phyloP scores from a whole-genome alignment of 92 coral and sea anemone genomes.

The Palythoa caribaeorum region DNA sequence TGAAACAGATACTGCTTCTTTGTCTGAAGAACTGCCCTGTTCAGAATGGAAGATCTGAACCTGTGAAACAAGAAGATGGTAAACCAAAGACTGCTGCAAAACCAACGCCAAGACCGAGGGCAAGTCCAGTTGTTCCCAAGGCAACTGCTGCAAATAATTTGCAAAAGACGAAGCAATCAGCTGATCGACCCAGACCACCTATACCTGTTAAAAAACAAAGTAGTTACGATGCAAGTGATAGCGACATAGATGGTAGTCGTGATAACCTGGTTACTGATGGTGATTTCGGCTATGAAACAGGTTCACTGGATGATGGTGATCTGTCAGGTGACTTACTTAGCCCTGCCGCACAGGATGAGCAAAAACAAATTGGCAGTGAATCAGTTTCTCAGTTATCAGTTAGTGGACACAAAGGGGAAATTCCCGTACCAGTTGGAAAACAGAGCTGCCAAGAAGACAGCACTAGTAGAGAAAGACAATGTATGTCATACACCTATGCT shows the following conservation, averaged over 20 bases:
- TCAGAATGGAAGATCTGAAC: slow-evolving; percentile 49
- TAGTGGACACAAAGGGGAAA: not conserved
- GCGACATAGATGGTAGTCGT: slow-evolving; percentile 81
- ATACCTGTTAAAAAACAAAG: slow-evolving; percentile 67
- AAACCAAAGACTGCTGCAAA: slow-evolving; percentile 22
- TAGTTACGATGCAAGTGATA: slow-evolving; percentile 87
- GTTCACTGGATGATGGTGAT: slow-evolving; percentile 87
- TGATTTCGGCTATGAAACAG: slow-evolving; percentile 89
- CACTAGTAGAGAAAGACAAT: slow-evolving; percentile 1
- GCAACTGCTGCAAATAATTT: slow-evolving; percentile 2
- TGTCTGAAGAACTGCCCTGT: slow-evolving; percentile 55
- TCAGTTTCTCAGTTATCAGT: not conserved
- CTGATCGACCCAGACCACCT: slow-evolving; percentile 33
- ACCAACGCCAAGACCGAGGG: slow-evolving; percentile 32
- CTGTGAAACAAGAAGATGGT: not conserved
- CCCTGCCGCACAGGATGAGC: slow-evolving; percentile 80
- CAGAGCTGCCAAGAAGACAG: not conserved
- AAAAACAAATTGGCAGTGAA: slow-evolving; percentile 60
- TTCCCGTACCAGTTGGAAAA: not conserved
- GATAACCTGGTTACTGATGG: slow-evolving; percentile 82
- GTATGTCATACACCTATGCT: slow-evolving; percentile 73
- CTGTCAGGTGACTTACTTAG: slow-evolving; percentile 81
- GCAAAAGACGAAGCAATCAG: not conserved
- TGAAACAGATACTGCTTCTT: not conserved
- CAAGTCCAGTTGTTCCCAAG: slow-evolving; percentile 16